These are phyloP conservation scores for Neoaliturus tenellus DNA, from an alignment of 2,888 invertebrate genomes.

Conservation along the genomic window DNA sequence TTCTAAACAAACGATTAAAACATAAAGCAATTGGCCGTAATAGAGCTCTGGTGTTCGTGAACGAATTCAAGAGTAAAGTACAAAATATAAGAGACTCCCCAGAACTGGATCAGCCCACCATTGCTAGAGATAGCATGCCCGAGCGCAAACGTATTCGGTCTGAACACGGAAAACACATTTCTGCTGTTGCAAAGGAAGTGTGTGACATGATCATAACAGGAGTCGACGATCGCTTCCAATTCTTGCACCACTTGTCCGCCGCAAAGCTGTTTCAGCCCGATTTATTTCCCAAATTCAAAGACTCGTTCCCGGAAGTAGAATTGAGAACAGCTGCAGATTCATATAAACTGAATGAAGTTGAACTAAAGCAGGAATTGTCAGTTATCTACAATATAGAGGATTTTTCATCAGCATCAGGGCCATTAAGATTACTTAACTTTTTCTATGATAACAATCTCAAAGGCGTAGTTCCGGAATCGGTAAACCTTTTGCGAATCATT, in stretches of 20 bases:
- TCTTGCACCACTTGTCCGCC: conserved; percentile 66
- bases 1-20: conserved; percentile 9
- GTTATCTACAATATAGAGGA: conserved; percentile 26
- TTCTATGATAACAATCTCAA: no score
- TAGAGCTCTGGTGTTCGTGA: background rate
- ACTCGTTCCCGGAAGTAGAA: conserved; percentile 64
- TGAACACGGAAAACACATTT: conserved; percentile 40
- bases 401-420: background rate
- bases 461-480: no score
- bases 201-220: conserved; percentile 67
- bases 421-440: background rate
- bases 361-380: background rate
- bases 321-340: conserved; percentile 42
- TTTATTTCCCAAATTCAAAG: conserved; percentile 62
- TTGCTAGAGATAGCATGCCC: background rate
- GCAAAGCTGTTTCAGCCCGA: conserved; percentile 64
- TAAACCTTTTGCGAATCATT: no score
- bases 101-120: conserved; percentile 11
- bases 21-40: background rate
- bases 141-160: background rate
- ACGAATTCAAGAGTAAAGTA: background rate
- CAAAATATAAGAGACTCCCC: conserved; percentile 15
- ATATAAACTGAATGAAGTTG: background rate
- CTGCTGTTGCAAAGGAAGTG: conserved; percentile 65
- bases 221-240: conserved; percentile 66